Base-by-base conservation (phyloP, 2,888 invertebrate genomes). In the Mythimna ferrago region DNA sequence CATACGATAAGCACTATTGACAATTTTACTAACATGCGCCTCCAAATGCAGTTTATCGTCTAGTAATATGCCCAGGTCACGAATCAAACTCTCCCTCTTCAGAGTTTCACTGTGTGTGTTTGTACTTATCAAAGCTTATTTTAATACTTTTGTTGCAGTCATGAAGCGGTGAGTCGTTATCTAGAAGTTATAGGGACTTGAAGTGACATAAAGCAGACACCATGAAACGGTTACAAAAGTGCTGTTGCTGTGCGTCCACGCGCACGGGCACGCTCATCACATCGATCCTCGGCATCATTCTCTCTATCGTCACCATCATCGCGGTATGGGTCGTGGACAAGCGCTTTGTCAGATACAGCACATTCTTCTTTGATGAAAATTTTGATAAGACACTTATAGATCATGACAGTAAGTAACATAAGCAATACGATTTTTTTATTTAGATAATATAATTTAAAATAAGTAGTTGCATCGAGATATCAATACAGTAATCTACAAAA, bases 181-280 rank as follows among this genome's bases (percentile, higher is more conserved):
- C 21, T 54, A 81, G 44, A 62, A 32, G 51, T 57, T 58, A 73
- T 63, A 53, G 19, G 10, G 14, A 70, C 51, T 70, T 60, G 14
- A 73, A 73, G 41, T 35, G 44, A 74, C 44, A 67, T 32, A 65
- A 38, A 71, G 80, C 32, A 76, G 73, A 48, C 81, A 93, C 76
- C 76, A 96, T 96, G 96, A 93, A 91, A 86, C 92, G 98, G 57
- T 92, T 98, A 64, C 97, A 97, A 85, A 96, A 97, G 73, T 98
- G 98, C 89, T 98, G 98, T 89, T 95, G 97, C 66, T 98, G 98
- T 87, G 97, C 97, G 66, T 97, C 98, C 26, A 96, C 98, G 19
- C 97, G 97, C 79, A 97, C 97, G 9, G 98, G 98, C 7, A 97
- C 98, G 2, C 94, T 98, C 64, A 97, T 98, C 88, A 97, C 97